phyloP scores from a whole-genome alignment of 2,797 vertebrate species.

The Acanthopagrus latus region DNA sequence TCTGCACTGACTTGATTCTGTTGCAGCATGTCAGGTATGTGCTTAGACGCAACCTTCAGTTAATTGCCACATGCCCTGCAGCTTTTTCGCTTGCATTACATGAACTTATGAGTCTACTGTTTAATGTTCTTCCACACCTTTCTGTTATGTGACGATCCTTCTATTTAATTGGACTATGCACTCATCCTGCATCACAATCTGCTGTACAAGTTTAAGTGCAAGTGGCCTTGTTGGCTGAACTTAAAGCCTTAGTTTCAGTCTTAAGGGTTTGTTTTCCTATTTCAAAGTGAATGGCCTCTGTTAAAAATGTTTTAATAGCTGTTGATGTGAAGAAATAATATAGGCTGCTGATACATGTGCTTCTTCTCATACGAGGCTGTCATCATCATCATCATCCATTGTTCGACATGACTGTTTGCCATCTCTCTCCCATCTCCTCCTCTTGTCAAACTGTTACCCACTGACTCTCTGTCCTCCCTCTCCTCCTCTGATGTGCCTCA shows the following conservation, averaged over 20 bases:
- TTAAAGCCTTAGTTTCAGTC: conserved; percentile 4
- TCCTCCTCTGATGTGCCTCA: conserved; percentile 72
- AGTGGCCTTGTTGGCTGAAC: conserved; percentile 8
- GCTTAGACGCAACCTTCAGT: conserved; percentile 16
- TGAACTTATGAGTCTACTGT: conserved; percentile 1
- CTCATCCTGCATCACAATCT: neutral
- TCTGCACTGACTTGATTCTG: conserved; percentile 48
- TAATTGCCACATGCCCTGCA: conserved; percentile 24
- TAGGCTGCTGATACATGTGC: conserved; percentile 28
- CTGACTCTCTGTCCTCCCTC: conserved; percentile 18
- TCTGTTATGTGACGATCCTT: neutral
- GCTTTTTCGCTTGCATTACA: conserved; percentile 10
- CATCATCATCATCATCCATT: conserved; percentile 65
- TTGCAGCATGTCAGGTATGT: conserved; percentile 48
- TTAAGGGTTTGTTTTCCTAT: conserved; percentile 15
- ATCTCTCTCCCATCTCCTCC: conserved; percentile 43
- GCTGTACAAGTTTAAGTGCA: neutral
- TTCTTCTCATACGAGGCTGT: conserved; percentile 46
- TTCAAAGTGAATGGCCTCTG: conserved; percentile 30
- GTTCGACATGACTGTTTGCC: conserved; percentile 62
- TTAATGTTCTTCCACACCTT: conserved; percentile 15
- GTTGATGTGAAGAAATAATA: conserved; percentile 19
- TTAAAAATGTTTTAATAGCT: conserved; percentile 31
- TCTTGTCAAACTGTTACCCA: conserved; percentile 29
- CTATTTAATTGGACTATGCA: conserved; percentile 1